Base-by-base conservation (phyloP, 2,888 invertebrate species). In the Ornithoptera alexandrae region DNA sequence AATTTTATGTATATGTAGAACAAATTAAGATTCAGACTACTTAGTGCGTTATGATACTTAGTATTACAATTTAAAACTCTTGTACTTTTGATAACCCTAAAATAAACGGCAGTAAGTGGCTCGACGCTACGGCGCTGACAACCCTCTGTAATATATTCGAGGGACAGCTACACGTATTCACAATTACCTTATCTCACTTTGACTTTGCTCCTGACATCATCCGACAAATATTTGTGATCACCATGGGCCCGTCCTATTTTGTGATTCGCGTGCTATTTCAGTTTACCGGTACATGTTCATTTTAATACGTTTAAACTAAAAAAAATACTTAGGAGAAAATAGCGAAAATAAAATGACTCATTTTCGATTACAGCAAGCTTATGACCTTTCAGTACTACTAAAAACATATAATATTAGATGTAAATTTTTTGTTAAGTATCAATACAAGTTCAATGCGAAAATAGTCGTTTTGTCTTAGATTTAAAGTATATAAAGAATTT, bases 101-200 rank as follows among this genome's bases (percentile, higher is more conserved):
- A 67, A 71, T 66, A 61, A 66, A 73, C 30, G 60, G 73, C 67
- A 71, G 71, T 69, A 68, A 53, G 65, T 56, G 65, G 59, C 61
- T 69, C 70, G 68, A 67, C 68, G 70, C 69, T 71, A 64, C 72
- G 70, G 72, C 70, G 69, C 74, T 77, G 74, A 76, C 75, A 71
- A 74, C 79, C 78, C 80, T 74, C 77, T 75, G 81, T 82, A 80
- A 88, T 89, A 87, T 86, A 88, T 90, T 82, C 81, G 77, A 74
- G 79, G 77, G 88, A 89, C 90, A 89, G 89, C 80, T 84, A 90
- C 90, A 89, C 79, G 89, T 82, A 89, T 90, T 89, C 76, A 89
- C 90, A 90, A 90, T 90, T 90, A 91, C 86, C 85, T 89, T 90
- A 90, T 90, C 90, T 85, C 81, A 74, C 78, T 75, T 77, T 79